These are phyloP conservation scores for Bradypodion pumilum DNA, from an alignment of 2,797 vertebrate species.

Conservation along the genomic window DNA sequence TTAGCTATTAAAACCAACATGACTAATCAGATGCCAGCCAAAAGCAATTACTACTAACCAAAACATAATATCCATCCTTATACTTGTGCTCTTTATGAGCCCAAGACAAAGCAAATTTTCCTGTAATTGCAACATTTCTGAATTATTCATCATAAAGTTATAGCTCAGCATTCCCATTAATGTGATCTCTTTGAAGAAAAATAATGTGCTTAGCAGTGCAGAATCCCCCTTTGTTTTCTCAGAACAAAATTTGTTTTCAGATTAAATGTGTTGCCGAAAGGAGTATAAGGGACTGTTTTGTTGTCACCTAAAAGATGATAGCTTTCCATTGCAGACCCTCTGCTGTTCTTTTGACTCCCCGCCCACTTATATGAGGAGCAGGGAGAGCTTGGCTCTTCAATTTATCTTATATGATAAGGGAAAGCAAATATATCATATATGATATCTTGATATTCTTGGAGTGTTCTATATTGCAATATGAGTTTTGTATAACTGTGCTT, in stretches of 20 bases:
- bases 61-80: constrained; percentile 57
- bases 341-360: background rate
- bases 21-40: constrained; percentile 63
- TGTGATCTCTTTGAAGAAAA: constrained; percentile 2
- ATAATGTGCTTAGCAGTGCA: background rate
- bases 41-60: constrained; percentile 55
- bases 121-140: constrained; percentile 37
- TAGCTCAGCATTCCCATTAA: constrained; percentile 19
- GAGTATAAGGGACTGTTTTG: background rate
- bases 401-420: background rate
- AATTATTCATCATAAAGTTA: constrained; percentile 17
- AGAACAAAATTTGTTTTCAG: background rate
- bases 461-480: no score
- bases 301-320: background rate
- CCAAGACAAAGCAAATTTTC: constrained; percentile 41
- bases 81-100: constrained; percentile 52
- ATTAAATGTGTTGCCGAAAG: background rate
- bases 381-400: background rate
- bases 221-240: background rate
- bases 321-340: background rate
- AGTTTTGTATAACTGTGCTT: no score
- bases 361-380: background rate
- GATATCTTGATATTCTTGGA: no score
- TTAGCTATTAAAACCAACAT: constrained; percentile 50
- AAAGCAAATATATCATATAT: no score